phyloP scores from a whole-genome alignment of 1,140 invertebrate genomes.

The Atopsyche davidsoni region DNA sequence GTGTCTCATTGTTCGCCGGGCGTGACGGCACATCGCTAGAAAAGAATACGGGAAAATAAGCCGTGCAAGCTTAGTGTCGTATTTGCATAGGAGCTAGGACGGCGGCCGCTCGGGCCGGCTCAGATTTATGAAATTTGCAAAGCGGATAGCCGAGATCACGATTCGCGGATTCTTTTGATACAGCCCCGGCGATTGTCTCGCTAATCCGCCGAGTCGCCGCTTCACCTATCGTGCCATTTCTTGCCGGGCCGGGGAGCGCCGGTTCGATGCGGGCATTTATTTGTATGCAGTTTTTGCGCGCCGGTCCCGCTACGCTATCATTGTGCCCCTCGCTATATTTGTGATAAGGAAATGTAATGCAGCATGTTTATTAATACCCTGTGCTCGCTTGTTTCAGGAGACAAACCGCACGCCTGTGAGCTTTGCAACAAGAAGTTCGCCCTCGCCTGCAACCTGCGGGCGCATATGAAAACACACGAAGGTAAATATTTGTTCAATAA shows the following conservation, averaged over 20 bases:
- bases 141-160: slow-evolving; percentile 25
- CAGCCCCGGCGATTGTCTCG: slow-evolving; percentile 23
- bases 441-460: slow-evolving; percentile 65
- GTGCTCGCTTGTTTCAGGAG: slow-evolving; percentile 60
- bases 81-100: slow-evolving; percentile 14
- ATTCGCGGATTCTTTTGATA: slow-evolving; percentile 24
- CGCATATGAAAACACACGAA: slow-evolving; percentile 69
- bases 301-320: too few species aligned
- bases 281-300: too few species aligned
- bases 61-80: slow-evolving; percentile 27
- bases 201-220: slow-evolving; percentile 16
- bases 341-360: too few species aligned
- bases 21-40: slow-evolving; percentile 15
- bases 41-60: slow-evolving; percentile 25
- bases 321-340: too few species aligned
- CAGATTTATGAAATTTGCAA: slow-evolving; percentile 31
- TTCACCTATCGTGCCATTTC: slow-evolving; percentile 4
- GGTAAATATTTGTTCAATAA: too few species aligned
- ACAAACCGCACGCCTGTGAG: slow-evolving; percentile 67
- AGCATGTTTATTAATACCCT: too few species aligned
- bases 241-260: not conserved
- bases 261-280: not conserved
- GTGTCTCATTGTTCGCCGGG: slow-evolving; percentile 16
- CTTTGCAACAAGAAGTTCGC: slow-evolving; percentile 71
- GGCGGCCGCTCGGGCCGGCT: slow-evolving; percentile 12